Base-by-base conservation (phyloP, 2,797 vertebrate species). In the Chaunax sp. region DNA sequence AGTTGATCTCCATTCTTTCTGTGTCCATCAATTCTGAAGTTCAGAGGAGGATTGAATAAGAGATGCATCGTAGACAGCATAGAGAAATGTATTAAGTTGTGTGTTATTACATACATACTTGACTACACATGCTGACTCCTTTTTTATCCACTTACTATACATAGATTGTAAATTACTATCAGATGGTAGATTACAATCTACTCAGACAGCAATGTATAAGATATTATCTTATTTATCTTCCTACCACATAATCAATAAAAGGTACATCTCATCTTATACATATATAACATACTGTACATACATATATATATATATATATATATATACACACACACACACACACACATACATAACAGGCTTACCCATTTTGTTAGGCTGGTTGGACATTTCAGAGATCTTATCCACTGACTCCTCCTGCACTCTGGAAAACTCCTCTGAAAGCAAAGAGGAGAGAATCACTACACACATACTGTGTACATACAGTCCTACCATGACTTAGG, bases 371-470 rank as follows among this genome's bases (percentile, higher is more conserved):
- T 92, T 85, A 5, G 80, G 65, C 64, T 87, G 88, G 51, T 77
- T 90, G 41, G 90, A 76, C 26, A 85, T 89, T 46, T 96, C 96
- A 51, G 94, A 94, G 0, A 94, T 88, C 57, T 95, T 98, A 85
- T 95, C 95, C 6, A 94, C 88, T 0, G 95, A 94, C 52, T 97
- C 96, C 49, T 98, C 97, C 41, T 96, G 93, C 22, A 96, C 96
- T 19, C 91, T 90, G n/a, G 97, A 98, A 64, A 99, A 99, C 59
- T 98, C 98, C 96, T 99, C 98, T 99, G 91, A 51, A 59, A 56
- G 1, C 6, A 64, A 56, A 81, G 2, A 65, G 2, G 19, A 18
- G 60, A n/a, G 3, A 57, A 60, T 81, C 25, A 72, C 14, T 22
- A 58, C n/a, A 75, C 26, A 62, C 16, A 49, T 2, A 33, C 11